phyloP scores from a whole-genome alignment of 1,140 invertebrate species.

The Euglossa dilemma region DNA sequence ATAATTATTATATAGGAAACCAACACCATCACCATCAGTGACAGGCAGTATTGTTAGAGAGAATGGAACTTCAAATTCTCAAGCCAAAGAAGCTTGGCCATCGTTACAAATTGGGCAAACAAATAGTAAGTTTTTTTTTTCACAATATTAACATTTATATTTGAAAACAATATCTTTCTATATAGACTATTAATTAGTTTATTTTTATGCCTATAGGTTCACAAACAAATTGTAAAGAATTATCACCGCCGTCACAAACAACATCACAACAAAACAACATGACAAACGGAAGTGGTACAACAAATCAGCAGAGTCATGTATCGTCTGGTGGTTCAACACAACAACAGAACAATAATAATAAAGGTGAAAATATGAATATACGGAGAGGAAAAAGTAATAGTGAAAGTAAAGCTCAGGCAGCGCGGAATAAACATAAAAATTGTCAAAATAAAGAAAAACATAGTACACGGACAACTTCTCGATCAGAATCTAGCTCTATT shows the following conservation, averaged over 20 bases:
- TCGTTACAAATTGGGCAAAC: conserved; percentile 82
- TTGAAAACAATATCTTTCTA: background rate
- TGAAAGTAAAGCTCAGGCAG: conserved; percentile 81
- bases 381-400: conserved; percentile 80
- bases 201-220: conserved; percentile 66
- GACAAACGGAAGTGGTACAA: conserved; percentile 70
- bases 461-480: conserved; percentile 72
- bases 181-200: background rate
- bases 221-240: conserved; percentile 79
- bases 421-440: conserved; percentile 81
- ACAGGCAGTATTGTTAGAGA: conserved; percentile 79
- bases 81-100: conserved; percentile 89
- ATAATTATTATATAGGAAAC: conserved; percentile 77
- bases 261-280: conserved; percentile 70
- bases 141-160: background rate
- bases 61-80: conserved; percentile 78
- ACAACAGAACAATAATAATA: conserved; percentile 80
- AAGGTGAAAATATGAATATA: conserved; percentile 76
- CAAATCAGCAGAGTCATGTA: conserved; percentile 69
- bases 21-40: conserved; percentile 82
- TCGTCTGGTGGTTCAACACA: conserved; percentile 65
- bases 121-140: conserved; percentile 69
- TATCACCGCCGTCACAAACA: conserved; percentile 72
- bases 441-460: conserved; percentile 81
- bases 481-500: conserved; percentile 76